Evolutionary conservation across 2,113 vertebrate genomes (phyloP).

Genomic region (Orientallactaga bullata): DNA sequence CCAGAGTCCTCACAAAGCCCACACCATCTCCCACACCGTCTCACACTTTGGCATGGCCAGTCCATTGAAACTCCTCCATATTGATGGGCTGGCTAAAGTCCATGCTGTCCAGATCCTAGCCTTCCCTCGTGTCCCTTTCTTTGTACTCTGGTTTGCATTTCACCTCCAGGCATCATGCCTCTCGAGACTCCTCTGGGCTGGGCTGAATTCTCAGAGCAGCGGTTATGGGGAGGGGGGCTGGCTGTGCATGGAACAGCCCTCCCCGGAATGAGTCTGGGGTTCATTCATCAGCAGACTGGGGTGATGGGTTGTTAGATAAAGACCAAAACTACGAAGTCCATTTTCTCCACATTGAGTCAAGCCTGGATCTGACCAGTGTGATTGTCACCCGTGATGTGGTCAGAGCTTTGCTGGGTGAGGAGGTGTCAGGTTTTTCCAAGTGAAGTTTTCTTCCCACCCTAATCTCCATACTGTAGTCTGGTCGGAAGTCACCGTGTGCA

Average conservation of each 20-base stretch:
- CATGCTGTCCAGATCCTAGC: background rate
- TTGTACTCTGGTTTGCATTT: too few relatives aligned
- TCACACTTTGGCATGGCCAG: background rate
- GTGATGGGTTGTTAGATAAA: too few relatives aligned
- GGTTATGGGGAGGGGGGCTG: background rate
- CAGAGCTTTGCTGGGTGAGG: background rate
- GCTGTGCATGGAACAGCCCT: background rate
- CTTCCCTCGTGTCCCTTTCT: background rate
- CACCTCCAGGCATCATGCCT: background rate
- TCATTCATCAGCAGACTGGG: background rate
- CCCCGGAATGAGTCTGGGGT: too few relatives aligned
- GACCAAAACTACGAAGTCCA: accelerated
- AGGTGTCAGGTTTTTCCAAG: background rate
- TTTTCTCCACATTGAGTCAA: accelerated
- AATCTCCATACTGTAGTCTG: accelerated
- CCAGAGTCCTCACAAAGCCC: background rate
- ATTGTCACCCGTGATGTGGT: accelerated
- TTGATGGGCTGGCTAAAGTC: too few relatives aligned
- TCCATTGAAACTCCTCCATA: too few relatives aligned
- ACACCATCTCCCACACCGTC: background rate
- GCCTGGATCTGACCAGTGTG: accelerated
- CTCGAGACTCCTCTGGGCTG: background rate
- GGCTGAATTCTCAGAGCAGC: too few relatives aligned
- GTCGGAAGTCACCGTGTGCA: accelerated
- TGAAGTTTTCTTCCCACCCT: accelerated